phyloP scores from a whole-genome alignment of 2,797 vertebrate species.

The Bufotes viridis region DNA sequence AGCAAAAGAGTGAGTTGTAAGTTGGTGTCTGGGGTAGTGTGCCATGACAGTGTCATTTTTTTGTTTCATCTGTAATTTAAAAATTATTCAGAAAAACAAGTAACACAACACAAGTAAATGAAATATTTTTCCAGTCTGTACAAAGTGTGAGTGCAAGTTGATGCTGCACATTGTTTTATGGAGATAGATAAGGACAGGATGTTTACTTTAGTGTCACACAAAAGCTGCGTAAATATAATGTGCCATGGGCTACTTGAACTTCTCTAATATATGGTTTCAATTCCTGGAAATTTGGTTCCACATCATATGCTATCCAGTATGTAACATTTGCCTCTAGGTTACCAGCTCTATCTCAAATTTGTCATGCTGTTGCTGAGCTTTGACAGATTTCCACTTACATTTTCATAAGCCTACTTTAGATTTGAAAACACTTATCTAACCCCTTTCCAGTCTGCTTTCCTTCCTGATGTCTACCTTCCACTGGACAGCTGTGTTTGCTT shows the following conservation, averaged over 20 bases:
- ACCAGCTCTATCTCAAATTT: slow-evolving; percentile 44
- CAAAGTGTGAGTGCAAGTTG: slow-evolving; percentile 10
- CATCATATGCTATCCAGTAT: slow-evolving; percentile 35
- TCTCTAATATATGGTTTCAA: slow-evolving; percentile 29
- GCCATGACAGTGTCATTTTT: not conserved
- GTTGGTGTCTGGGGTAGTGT: too few relatives aligned
- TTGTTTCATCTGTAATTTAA: not conserved
- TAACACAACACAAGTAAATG: not conserved
- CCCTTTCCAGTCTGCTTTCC: slow-evolving; percentile 31
- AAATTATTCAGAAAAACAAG: not conserved
- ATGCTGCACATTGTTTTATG: not conserved
- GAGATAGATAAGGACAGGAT: slow-evolving; percentile 31
- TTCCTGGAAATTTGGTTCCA: slow-evolving; percentile 40
- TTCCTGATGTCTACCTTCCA: slow-evolving; percentile 27
- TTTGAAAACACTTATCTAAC: slow-evolving; percentile 38
- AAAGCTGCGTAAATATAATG: slow-evolving; percentile 34
- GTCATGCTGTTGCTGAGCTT: slow-evolving; percentile 36
- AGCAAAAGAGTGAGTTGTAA: too few relatives aligned
- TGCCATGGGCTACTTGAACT: slow-evolving; percentile 33
- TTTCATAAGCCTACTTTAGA: slow-evolving; percentile 37
- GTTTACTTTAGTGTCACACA: slow-evolving; percentile 34
- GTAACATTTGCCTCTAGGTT: slow-evolving; percentile 38
- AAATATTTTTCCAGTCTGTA: not conserved
- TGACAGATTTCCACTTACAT: slow-evolving; percentile 41
- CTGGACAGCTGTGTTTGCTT: slow-evolving; percentile 45